Conservation (phyloP, 30 jellyfish, hydroid and myxozoan genomes). For the Hydra vulgaris region DNA sequence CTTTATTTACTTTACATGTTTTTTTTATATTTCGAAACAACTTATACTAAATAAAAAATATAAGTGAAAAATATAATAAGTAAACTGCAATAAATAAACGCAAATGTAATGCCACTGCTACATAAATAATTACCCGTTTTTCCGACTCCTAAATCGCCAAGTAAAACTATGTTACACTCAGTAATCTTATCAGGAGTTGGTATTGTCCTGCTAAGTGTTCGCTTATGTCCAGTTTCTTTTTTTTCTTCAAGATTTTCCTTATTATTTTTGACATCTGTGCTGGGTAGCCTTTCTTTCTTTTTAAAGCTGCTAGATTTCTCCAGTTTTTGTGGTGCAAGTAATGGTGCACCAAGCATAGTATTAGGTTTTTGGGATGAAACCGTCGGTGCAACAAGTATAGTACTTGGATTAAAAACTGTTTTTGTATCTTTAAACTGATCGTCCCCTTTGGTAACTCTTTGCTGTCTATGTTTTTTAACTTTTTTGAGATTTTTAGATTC, state of each 20-base stretch:
- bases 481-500: conserved; percentile 10
- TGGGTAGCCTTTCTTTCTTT: neutral
- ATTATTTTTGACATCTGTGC: neutral
- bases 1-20: too few relatives aligned
- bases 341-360: neutral
- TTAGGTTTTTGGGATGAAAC: neutral
- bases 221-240: conserved; percentile 6
- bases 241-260: conserved; percentile 4
- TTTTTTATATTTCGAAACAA: too few relatives aligned
- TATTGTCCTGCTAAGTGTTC: neutral
- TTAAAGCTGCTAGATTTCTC: conserved; percentile 17
- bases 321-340: conserved; percentile 2
- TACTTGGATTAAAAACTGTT: neutral
- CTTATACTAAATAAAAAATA: neutral
- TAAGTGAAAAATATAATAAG: neutral
- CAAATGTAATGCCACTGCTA: too few relatives aligned
- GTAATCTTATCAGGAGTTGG: conserved; percentile 2
- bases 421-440: neutral
- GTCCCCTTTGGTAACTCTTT: neutral
- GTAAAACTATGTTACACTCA: conserved; percentile 37
- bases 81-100: neutral
- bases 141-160: conserved; percentile 63
- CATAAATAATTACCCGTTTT: conserved; percentile 52
- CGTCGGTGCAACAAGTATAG: neutral
- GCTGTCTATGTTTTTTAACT: conserved; percentile 5